Base-by-base conservation (phyloP, 2,888 invertebrate species). In the Tetragonisca angustula region DNA sequence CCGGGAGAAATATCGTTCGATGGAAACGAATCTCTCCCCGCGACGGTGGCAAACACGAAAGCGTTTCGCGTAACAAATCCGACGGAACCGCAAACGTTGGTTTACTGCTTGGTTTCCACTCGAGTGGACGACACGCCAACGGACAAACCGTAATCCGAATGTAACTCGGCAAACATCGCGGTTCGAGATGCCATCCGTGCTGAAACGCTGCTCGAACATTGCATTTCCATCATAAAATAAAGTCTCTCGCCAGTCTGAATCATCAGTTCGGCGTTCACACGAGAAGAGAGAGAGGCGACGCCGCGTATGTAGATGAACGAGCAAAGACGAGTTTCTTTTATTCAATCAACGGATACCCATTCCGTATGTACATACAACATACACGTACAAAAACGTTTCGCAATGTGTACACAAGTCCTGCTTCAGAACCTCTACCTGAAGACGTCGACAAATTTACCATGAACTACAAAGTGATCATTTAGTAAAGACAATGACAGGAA, bases 141-240 rank as follows among this genome's bases (percentile, higher is more conserved):
- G 79, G 70, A 79, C 85, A 76, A 81, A 81, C 83, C 83, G 87
- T 87, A 81, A 88, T 78, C 71, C 86, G 82, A 75, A 71, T 64
- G 88, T 84, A 86, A 87, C 81, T 88, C 86, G 79, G 78, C 87
- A 86, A 87, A 82, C 70, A 86, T 64, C 80, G 72, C 13, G 80
- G 77, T 64, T 77, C 73, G 67, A 76, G 78, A 88, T 81, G 64
- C 67, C 32, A 70, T 61, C 62, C 61, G n/a, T 49, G 64, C 52
- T 27, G 70, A 59, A 83, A 78, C 65, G 83, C 79, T 43, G 69
- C 73, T 83, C 83, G 76, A 68, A 50, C 77, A 15, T 27, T 15
- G 67, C 62, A 80, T 79, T 78, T 72, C 54, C 78, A 54, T 71
- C 83, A 70, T 80, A 69, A 79, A 85, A 61, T 54, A 43, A 62